Conservation (phyloP, 2,113 vertebrate genomes). For the Pongo abelii region DNA sequence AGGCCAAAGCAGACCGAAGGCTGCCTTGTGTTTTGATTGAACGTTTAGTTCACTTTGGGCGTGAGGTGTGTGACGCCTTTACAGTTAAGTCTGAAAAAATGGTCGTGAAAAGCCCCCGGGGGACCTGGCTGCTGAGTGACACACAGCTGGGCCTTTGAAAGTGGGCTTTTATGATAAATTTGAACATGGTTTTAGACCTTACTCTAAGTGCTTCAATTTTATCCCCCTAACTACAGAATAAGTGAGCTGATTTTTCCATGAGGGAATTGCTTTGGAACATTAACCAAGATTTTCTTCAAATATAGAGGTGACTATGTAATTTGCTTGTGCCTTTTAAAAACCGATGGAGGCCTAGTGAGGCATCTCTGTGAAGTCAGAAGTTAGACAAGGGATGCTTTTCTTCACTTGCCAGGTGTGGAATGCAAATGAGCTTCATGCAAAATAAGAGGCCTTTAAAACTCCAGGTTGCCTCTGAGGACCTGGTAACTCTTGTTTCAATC, state of each 20-base stretch:
- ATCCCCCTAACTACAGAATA: constrained; percentile 40
- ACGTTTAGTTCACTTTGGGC: constrained; percentile 13
- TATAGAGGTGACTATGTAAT: constrained; percentile 37
- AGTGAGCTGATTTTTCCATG: constrained; percentile 64
- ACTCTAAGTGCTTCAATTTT: background rate
- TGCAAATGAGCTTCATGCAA: constrained; percentile 46
- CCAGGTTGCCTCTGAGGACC: background rate
- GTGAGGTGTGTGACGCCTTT: constrained; percentile 25
- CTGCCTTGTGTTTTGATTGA: constrained; percentile 39
- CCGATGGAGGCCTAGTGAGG: background rate
- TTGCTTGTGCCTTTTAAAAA: constrained; percentile 52
- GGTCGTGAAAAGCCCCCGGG: background rate
- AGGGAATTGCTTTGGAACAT: constrained; percentile 54
- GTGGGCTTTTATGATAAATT: constrained; percentile 48
- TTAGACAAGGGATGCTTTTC: background rate
- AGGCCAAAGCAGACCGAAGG: background rate
- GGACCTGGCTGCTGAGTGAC: constrained; percentile 32
- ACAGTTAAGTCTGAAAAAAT: constrained; percentile 34
- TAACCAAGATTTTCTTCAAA: constrained; percentile 66
- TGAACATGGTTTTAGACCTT: constrained; percentile 41
- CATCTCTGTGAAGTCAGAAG: constrained; percentile 29
- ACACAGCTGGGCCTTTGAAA: constrained; percentile 44
- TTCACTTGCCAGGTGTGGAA: constrained; percentile 41
- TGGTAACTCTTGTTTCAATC: background rate
- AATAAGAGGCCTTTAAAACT: constrained; percentile 23